phyloP scores from a whole-genome alignment of 2,888 invertebrate species.

The Ochropleura leucogaster region DNA sequence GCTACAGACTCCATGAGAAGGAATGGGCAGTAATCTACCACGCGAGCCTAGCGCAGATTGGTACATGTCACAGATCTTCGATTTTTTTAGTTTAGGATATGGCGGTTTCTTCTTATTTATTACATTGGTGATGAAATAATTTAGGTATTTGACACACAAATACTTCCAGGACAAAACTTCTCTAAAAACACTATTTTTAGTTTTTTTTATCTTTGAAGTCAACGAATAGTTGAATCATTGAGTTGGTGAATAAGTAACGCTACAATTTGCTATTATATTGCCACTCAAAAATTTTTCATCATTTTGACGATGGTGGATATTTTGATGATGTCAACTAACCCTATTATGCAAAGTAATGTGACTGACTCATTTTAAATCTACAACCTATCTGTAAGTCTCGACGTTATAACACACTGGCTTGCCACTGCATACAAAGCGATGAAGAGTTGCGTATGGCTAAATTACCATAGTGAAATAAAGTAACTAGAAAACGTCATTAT shows the following conservation, averaged over 20 bases:
- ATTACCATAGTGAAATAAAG: constrained; percentile 69
- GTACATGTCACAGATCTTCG: background rate
- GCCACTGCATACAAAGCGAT: background rate
- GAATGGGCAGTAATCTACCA: background rate
- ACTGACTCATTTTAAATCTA: background rate
- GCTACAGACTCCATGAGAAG: background rate
- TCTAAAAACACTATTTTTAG: too few species aligned
- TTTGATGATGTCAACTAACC: too few species aligned
- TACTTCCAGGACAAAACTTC: too few species aligned
- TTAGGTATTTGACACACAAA: too few species aligned
- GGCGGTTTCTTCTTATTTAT: background rate
- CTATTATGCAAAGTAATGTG: too few species aligned
- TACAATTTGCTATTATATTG: too few species aligned
- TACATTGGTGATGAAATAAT: too few species aligned
- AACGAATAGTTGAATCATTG: too few species aligned
- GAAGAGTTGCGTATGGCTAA: constrained; percentile 58
- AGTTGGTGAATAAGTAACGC: too few species aligned
- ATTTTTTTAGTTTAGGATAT: background rate
- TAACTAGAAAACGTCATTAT: constrained; percentile 73
- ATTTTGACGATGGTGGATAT: too few species aligned
- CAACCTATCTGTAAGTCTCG: background rate
- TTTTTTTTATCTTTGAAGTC: too few species aligned
- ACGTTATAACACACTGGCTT: background rate
- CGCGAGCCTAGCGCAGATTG: background rate
- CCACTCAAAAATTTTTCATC: too few species aligned